Base-by-base conservation (phyloP, 2,888 invertebrate species). In the Leucania comma region DNA sequence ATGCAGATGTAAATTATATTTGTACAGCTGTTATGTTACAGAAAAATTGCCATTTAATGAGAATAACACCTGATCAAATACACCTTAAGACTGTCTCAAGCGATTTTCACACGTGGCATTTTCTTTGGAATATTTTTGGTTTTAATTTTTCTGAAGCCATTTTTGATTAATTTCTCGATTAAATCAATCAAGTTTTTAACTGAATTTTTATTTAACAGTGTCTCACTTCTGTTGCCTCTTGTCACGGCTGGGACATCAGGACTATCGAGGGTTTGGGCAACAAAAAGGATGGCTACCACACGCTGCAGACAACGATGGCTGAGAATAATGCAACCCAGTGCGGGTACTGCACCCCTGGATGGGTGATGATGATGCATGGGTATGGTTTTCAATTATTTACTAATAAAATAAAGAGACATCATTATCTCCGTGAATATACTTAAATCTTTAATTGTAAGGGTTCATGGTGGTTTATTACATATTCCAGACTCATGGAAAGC, bases 241-340 rank as follows among this genome's bases (percentile, higher is more conserved):
- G 96, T 75, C 91, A 96, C 32, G 95, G 97, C 46, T 97, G 97
- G 97, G 95, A 96, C 59, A 96, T 98, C 56, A 96, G 96, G 24
- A 98, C 98, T 0, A 92, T 97, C 29, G 98, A 98, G 90, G 97
- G 97, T 0, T 90, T 98, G 32, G 98, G 98, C 5, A 96, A 96
- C 87, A 93, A 93, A 70, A 91, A 92, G 67, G 91, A 90, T 1
- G 97, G 97, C 0, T 97, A 97, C 87, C 97, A 97, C 82, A 91
- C 94, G 0, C 93, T 98, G 32, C 97, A 97, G 87, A 92, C 93
- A 60, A 90, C 95, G 0, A 86, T 97, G 46, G 97, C 97, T 0
- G 93, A 96, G 46, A 93, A 96, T 82, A 96, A 97, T 85, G 97
- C 97, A 0, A 96, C 96, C 0, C 97, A 97, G 88, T 98, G 97